Evolutionary conservation across 2,888 invertebrate species (phyloP), one percentile per base, ranked within the genome.

Genomic region (Andrena camellia): DNA sequence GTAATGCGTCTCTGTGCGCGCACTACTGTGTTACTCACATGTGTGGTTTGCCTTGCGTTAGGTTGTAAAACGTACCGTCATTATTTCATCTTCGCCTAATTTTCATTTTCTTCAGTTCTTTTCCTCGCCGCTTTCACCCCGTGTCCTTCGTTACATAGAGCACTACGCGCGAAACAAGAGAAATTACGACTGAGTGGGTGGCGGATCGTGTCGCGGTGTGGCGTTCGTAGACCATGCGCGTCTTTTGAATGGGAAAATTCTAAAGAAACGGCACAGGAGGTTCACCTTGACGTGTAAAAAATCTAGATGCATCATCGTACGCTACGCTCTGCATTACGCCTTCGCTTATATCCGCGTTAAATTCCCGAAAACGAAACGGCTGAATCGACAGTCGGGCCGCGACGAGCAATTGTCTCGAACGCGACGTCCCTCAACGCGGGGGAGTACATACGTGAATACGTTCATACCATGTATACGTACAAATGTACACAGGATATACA

Each of bases 201-300:
- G 73, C 42, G 71, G 79, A 62, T 66, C 57, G 29, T 78, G 48
- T 69, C 31, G 50, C 69, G 8, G 31, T 66, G 74, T 70, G 68
- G 26, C 23, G 57, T 26, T 63, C 64, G 57, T 73, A 78, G 70
- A 54, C 69, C 50, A 5, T 67, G 81, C 77, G 71, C 60, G 60
- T 69, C 42, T 62, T 81, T 76, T 63, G 79, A 86, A 79, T 77
- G 50, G 83, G 67, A 67, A 69, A 72, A 81, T 71, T 69, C 75
- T 77, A 88, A 88, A 84, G 76, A 80, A 89, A 91, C 84, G 78
- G 76, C 74, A 84, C 86, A 85, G 84, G 88, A 90, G 89, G 85
- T 82, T 88, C 77, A 87, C 75, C 85, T 89, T 88, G 87, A 91
- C 89, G 90, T 92, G 92, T 92, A 92, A 90, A 92, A 92, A 93